A percentile compares a stretch with the other conserved stretches of the same genome.
phyloP scores from a whole-genome alignment of 2,113 vertebrate species.

The Phrynocephalus versicolor region DNA sequence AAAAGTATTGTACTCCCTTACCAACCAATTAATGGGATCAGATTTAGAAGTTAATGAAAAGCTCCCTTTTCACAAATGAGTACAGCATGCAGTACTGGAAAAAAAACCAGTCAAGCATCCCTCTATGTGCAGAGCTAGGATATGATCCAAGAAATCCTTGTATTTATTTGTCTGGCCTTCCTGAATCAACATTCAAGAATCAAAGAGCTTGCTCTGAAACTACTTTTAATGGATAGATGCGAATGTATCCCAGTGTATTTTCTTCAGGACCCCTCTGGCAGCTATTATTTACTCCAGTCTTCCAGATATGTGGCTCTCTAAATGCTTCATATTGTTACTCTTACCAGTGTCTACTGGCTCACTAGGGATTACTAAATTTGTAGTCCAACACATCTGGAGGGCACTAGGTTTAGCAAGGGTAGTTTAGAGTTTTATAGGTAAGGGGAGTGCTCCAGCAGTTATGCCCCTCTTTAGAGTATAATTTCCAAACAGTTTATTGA shows the following conservation, averaged over 20 bases:
- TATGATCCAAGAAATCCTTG: neutral
- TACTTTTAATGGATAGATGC: neutral
- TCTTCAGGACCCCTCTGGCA: neutral
- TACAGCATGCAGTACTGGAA: neutral
- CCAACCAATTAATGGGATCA: conserved; percentile 1
- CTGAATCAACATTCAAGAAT: conserved; percentile 23
- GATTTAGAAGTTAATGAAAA: neutral
- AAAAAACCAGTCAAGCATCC: neutral
- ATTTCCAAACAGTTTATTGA: neutral
- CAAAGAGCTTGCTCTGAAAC: neutral
- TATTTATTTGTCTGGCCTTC: conserved; percentile 19
- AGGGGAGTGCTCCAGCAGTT: neutral
- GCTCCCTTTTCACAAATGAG: neutral
- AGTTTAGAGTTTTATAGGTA: neutral
- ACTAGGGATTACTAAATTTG: neutral
- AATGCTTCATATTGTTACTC: neutral
- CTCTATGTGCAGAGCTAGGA: neutral
- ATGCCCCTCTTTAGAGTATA: neutral
- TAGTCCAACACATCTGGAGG: neutral
- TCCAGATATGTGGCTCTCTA: neutral
- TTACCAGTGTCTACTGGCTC: neutral
- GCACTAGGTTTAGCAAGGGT: neutral
- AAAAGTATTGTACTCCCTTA: conserved; percentile 10
- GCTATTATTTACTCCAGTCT: conserved; percentile 21
- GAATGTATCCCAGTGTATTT: neutral